Evolutionary conservation across 2,797 vertebrate genomes (phyloP).

Genomic region (Tadarida brasiliensis): DNA sequence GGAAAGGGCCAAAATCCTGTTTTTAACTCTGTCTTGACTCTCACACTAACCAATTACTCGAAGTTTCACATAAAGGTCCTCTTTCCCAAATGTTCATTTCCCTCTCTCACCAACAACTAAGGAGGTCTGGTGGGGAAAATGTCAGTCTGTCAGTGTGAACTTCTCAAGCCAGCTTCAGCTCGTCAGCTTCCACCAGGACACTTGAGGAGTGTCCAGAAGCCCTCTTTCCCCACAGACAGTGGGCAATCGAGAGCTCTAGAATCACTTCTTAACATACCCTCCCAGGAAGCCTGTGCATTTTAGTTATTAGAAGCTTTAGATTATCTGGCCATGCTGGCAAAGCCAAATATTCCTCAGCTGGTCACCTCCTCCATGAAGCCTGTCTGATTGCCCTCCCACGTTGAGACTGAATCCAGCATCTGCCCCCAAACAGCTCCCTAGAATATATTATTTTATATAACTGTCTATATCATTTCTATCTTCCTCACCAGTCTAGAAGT

Average conservation of each 20-base stretch:
- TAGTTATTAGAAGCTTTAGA: not conserved
- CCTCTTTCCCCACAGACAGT: not conserved
- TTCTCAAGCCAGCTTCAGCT: not conserved
- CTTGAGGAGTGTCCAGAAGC: not conserved
- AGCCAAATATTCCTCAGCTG: not conserved
- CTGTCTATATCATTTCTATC: not conserved
- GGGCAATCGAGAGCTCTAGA: not conserved
- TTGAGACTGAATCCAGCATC: not conserved
- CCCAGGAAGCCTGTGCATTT: not conserved
- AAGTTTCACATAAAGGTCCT: not conserved
- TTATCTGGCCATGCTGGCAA: not conserved
- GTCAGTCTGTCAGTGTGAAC: not conserved
- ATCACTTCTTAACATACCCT: not conserved
- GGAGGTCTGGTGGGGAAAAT: not conserved
- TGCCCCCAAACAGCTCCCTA: not conserved
- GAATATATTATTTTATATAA: fast-evolving
- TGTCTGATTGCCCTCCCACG: not conserved
- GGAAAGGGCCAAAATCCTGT: conserved; percentile 8
- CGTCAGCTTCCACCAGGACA: not conserved
- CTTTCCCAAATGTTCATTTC: not conserved
- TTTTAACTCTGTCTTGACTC: conserved; percentile 60
- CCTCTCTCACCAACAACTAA: not conserved
- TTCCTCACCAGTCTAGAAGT: not conserved
- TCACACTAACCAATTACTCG: not conserved
- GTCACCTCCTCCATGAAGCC: not conserved